Evolutionary conservation across 1,140 invertebrate species (phyloP), one percentile per base, ranked within the genome.

Genomic region (Periplaneta americana): DNA sequence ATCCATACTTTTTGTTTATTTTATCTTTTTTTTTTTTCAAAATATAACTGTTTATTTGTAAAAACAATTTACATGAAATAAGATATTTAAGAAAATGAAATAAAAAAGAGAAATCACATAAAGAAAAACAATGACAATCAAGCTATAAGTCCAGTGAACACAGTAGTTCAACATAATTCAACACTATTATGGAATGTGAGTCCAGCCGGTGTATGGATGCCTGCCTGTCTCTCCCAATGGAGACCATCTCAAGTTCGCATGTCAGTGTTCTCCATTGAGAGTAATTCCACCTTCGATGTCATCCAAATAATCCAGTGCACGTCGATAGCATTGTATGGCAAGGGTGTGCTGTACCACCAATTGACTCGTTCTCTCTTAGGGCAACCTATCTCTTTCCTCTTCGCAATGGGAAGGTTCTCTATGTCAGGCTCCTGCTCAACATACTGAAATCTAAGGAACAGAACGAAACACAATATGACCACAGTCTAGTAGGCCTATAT

Each of bases 301-400:
- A 86, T 96, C 93, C 33, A 98, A 89, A 86, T 93, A 97, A 85
- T 96, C 93, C 17, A 97, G 87, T 9, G 96, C 96, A 84, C 94
- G 92, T 83, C 95, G 90, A 85, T 98, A 98, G 85, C 96, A 93
- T 83, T 96, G 94, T 80, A 98, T 93, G 1, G 96, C 96, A 39
- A 93, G 88, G 33, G 91, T 91, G 77, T 92, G 92, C 85, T 98
- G 86, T 96, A 98, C 93, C 95, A 97, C 91, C 94, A 97, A 87
- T 98, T 98, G 8, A 96, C 96, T 82, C 95, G 90, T 85, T 95
- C 93, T 84, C 95, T 92, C 86, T 97, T 97, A 78, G 92, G 91
- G 82, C 93, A 94, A n/a, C n/a, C n/a, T n/a, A n/a, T n/a, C n/a
- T n/a, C n/a, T n/a, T n/a, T n/a, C n/a, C n/a, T n/a, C n/a, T n/a